These are phyloP conservation scores for Encarsia formosa DNA, from an alignment of 2,888 invertebrate genomes.

Conservation along the genomic window DNA sequence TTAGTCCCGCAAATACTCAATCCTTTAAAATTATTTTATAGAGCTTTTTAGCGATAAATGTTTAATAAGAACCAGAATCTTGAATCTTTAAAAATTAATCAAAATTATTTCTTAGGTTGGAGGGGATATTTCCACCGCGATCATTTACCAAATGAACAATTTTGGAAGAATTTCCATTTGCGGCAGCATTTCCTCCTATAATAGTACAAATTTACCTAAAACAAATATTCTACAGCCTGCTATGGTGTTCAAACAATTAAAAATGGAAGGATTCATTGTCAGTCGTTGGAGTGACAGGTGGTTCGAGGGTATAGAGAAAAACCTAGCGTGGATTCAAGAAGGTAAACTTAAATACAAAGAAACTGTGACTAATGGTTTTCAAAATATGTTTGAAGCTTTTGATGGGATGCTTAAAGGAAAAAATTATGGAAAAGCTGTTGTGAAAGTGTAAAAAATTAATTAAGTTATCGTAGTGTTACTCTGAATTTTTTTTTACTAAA, in stretches of 20 bases:
- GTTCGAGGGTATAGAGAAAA: conserved; percentile 62
- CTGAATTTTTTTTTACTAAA: no score
- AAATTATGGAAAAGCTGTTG: conserved; percentile 69
- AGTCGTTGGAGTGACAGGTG: conserved; percentile 58
- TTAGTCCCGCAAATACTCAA: no score
- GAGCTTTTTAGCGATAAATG: no score
- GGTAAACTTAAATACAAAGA: conserved; percentile 69
- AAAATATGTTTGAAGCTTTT: conserved; percentile 68
- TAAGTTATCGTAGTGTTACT: no score
- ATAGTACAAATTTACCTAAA: conserved; percentile 54
- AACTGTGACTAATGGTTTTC: conserved; percentile 68
- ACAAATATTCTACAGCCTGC: conserved; percentile 56
- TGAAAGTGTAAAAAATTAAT: conserved; percentile 56
- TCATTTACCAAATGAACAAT: conserved; percentile 61
- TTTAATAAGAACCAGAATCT: background rate
- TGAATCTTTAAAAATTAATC: no score
- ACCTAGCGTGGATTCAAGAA: conserved; percentile 61
- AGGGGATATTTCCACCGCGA: conserved; percentile 59
- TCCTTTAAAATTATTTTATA: no score
- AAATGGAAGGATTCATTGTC: conserved; percentile 62
- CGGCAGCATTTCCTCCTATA: conserved; percentile 66
- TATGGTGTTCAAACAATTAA: conserved; percentile 58
- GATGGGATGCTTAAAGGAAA: conserved; percentile 63
- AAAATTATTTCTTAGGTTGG: conserved; percentile 69
- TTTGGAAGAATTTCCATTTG: conserved; percentile 63